These are phyloP conservation scores for Physella acuta DNA, from an alignment of 1,140 invertebrate species.

Conservation along the genomic window DNA sequence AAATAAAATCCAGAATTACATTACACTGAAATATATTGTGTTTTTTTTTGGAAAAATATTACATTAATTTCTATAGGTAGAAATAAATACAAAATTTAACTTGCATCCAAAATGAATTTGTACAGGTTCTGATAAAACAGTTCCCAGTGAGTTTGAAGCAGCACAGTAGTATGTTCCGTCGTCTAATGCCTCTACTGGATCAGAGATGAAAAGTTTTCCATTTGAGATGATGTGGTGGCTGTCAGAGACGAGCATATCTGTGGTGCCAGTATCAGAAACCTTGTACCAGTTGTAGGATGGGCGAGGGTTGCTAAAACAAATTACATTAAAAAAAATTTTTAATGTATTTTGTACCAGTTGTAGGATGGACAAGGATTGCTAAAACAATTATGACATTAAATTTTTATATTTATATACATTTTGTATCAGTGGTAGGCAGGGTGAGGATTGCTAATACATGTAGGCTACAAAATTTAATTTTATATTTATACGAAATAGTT, in stretches of 20 bases:
- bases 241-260: conserved; percentile 4
- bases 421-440: conserved; percentile 12
- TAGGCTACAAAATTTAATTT: too few species aligned
- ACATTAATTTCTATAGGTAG: too few species aligned
- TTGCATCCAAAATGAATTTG: conserved; percentile 15
- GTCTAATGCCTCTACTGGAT: conserved; percentile 72
- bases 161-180: conserved; percentile 88
- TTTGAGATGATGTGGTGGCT: conserved; percentile 87
- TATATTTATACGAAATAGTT: too few species aligned
- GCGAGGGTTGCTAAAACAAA: conserved; percentile 4
- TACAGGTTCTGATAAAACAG: conserved; percentile 62
- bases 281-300: conserved; percentile 7
- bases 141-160: conserved; percentile 85
- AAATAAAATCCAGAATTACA: too few species aligned
- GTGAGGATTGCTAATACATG: too few species aligned
- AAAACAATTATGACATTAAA: too few species aligned
- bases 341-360: conserved; percentile 1
- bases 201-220: conserved; percentile 84
- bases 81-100: not conserved
- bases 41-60: too few species aligned
- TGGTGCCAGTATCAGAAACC: not conserved
- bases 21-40: too few species aligned
- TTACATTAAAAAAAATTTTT: too few species aligned
- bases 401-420: too few species aligned
- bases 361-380: conserved; percentile 9